Conservation (phyloP, 2,797 vertebrate species). For the Ispidina picta region DNA sequence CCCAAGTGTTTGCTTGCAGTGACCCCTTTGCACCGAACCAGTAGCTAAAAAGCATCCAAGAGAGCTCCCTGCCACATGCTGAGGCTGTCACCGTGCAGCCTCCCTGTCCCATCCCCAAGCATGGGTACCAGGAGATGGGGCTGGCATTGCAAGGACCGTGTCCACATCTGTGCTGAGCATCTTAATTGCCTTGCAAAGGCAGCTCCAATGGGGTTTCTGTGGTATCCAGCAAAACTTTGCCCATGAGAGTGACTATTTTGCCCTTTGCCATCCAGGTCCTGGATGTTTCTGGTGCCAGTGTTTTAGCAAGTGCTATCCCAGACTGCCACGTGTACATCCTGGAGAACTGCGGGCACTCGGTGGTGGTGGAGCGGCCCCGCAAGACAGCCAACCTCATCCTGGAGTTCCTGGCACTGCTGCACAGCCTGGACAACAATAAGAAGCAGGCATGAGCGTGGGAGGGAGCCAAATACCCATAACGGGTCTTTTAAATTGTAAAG, state of each 20-base stretch:
- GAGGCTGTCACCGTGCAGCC: neutral
- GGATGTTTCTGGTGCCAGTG: slow-evolving; percentile 86
- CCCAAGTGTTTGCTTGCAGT: neutral
- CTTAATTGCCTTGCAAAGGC: neutral
- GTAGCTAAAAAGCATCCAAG: neutral
- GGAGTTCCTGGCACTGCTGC: slow-evolving; percentile 83
- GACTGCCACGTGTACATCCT: slow-evolving; percentile 86
- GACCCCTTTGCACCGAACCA: neutral
- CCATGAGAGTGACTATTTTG: neutral
- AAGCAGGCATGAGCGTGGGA: slow-evolving; percentile 78
- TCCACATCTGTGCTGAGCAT: neutral
- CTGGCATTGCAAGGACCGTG: rapidly evolving
- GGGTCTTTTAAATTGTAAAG: slow-evolving; percentile 18
- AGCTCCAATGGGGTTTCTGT: neutral
- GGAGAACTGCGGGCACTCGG: slow-evolving; percentile 91
- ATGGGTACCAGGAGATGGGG: rapidly evolving
- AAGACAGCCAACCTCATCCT: slow-evolving; percentile 87
- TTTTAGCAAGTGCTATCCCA: slow-evolving; percentile 79
- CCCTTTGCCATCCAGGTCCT: slow-evolving; percentile 79
- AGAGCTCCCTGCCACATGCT: neutral
- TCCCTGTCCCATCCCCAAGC: neutral
- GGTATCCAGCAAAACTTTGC: neutral
- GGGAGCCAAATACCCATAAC: neutral
- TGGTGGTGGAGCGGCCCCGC: slow-evolving; percentile 89
- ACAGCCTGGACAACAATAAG: slow-evolving; percentile 80